Base-by-base conservation (phyloP, 1,140 invertebrate species). In the Brachionus manjavacas region DNA sequence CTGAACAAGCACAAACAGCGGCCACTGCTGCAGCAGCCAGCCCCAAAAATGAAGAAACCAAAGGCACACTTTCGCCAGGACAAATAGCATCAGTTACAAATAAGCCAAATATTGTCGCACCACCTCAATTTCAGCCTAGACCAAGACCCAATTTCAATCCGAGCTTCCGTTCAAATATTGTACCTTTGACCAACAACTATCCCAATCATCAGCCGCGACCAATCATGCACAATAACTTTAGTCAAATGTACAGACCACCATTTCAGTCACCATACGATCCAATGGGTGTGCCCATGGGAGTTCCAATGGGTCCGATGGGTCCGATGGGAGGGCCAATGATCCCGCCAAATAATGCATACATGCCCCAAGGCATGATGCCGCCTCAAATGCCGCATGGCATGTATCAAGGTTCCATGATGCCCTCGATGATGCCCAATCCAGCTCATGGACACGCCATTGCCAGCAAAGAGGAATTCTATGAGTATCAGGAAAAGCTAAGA, bases 401-500 rank as follows among this genome's bases (percentile, higher is more conserved):
- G 68, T 72, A 72, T 43, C 68, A 72, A 41, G n/a, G 6, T 39
- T 23, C 14, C 0, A 76, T 76, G 39, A 46, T 25, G 39, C 20
- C 72, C 28, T 23, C 16, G 3, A 49, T 76, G 41, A 23, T 25
- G 41, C 72, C 72, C 9, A 76, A 76, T 72, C 12, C 3, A 16
- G 9, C 31, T 31, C 66, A 68, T 41, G 39, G n/a, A 16, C 68
- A 39, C 8, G 35, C 16, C 9, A 49, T 76, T 23, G 23, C 46
- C 41, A 49, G 41, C 11, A 49, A 76, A 46, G 41, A 76, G 52
- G 72, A 76, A 4, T 76, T 35, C 46, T 76, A 76, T 76, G 41
- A 76, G 20, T 76, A 76, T 31, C 72, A 49, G 16, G 72, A 76
- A 76, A 76, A 76, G 52, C 28, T 76, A 11, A 76, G 46, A 76